phyloP scores from a whole-genome alignment of 2,113 vertebrate genomes.

The Hylia prasina region DNA sequence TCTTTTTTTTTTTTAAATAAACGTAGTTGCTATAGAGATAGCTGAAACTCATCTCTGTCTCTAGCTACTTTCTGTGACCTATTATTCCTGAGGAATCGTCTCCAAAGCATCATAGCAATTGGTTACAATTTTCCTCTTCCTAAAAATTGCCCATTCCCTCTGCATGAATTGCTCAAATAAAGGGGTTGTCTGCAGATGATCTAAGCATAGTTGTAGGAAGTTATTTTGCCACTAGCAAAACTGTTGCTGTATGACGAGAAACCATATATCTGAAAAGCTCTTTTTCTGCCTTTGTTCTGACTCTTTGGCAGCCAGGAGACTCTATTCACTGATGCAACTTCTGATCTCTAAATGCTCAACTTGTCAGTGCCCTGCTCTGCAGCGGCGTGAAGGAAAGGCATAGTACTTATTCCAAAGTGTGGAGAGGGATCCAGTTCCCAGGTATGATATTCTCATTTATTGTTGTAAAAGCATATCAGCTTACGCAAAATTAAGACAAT shows the following conservation, averaged over 20 bases:
- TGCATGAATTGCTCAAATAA: not conserved
- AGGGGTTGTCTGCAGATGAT: not conserved
- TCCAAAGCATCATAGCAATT: not conserved
- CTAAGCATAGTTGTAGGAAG: not conserved
- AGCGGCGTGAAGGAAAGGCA: not conserved
- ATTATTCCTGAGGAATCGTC: not conserved
- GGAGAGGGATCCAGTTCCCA: not conserved
- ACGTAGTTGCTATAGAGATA: not conserved
- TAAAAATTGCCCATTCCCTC: not conserved
- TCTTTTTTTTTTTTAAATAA: not conserved
- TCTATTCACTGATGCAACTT: not conserved
- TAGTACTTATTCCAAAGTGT: not conserved
- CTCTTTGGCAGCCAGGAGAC: not conserved
- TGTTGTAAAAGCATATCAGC: not conserved
- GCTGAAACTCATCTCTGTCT: not conserved
- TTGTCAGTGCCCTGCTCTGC: not conserved
- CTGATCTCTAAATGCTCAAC: not conserved
- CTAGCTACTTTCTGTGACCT: not conserved
- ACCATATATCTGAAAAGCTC: not conserved
- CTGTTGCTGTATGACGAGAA: not conserved
- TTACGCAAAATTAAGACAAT: not conserved
- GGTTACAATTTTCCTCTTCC: slow-evolving; percentile 2
- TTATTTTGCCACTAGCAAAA: not conserved
- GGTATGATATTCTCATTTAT: not conserved
- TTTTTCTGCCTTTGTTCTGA: not conserved